These are phyloP conservation scores for Argyresthia albistria DNA, from an alignment of 2,888 invertebrate species.

Conservation along the genomic window DNA sequence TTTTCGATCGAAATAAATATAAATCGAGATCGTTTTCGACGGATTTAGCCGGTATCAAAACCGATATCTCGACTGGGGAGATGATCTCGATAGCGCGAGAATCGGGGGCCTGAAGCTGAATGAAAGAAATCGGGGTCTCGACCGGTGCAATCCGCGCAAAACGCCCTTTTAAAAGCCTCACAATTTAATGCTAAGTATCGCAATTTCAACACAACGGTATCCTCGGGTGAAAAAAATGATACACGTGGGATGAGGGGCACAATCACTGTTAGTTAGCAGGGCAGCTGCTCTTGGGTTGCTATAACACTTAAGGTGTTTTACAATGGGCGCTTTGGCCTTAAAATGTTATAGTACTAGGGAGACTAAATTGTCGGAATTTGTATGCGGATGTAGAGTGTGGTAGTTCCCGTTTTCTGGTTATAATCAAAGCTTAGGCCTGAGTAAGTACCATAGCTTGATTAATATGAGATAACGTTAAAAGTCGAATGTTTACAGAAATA, in stretches of 20 bases:
- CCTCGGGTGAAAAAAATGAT: conserved; percentile 54
- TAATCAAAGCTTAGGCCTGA: too few relatives aligned
- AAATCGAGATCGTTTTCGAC: too few relatives aligned
- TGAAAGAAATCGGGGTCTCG: conserved; percentile 44
- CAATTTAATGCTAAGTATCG: conserved; percentile 68
- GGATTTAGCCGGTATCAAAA: too few relatives aligned
- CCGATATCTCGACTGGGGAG: too few relatives aligned
- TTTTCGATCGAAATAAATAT: too few relatives aligned
- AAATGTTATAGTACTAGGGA: background rate
- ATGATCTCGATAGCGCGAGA: too few relatives aligned
- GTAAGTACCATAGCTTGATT: too few relatives aligned
- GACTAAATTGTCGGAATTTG: too few relatives aligned
- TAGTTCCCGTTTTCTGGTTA: too few relatives aligned
- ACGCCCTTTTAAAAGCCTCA: conserved; percentile 54
- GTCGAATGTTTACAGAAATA: too few relatives aligned
- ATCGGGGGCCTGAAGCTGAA: conserved; percentile 39
- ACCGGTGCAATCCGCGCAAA: conserved; percentile 49
- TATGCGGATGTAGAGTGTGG: too few relatives aligned
- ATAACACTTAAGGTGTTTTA: conserved; percentile 50
- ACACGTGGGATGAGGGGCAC: conserved; percentile 26
- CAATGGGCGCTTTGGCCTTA: conserved; percentile 15
- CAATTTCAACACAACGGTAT: conserved; percentile 54
- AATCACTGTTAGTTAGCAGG: conserved; percentile 56
- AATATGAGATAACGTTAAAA: too few relatives aligned
- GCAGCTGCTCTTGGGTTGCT: conserved; percentile 45